Conservation (phyloP, 2,888 invertebrate species). For the Abscondita cerata region DNA sequence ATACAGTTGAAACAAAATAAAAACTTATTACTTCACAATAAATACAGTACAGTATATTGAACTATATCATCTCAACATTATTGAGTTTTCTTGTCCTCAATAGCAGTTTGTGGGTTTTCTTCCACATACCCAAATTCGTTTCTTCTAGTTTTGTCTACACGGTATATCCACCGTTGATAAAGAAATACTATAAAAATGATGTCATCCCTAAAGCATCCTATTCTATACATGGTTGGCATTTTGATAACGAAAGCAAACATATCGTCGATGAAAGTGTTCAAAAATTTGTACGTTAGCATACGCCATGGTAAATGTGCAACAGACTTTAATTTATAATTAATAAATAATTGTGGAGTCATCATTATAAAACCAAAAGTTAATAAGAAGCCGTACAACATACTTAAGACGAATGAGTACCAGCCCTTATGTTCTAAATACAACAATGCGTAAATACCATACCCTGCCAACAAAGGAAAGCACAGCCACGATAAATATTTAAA, state of each 20-base stretch:
- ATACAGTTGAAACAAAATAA: conserved; percentile 24
- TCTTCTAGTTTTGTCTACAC: conserved; percentile 91
- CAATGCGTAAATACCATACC: conserved; percentile 95
- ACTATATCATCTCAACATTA: conserved; percentile 23
- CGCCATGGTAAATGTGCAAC: conserved; percentile 99
- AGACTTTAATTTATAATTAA: conserved; percentile 98
- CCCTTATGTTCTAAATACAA: conserved; percentile 97
- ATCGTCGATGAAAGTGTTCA: conserved; percentile 99
- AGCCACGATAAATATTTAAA: conserved; percentile 97
- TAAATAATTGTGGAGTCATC: conserved; percentile 99
- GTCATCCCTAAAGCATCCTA: conserved; percentile 98
- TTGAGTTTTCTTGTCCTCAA: conserved; percentile 41
- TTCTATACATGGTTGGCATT: conserved; percentile 98
- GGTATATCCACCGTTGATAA: conserved; percentile 99
- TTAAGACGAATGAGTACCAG: conserved; percentile 98
- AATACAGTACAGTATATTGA: conserved; percentile 21
- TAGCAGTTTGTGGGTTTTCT: conserved; percentile 39
- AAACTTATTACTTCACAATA: conserved; percentile 22
- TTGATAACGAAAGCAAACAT: conserved; percentile 99
- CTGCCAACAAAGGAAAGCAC: conserved; percentile 89
- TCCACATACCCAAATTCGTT: conserved; percentile 99
- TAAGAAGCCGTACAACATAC: conserved; percentile 97
- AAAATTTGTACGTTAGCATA: conserved; percentile 99
- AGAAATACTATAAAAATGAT: conserved; percentile 99
- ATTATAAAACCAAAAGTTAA: conserved; percentile 99